These are phyloP conservation scores for Disparrhopalites patrizii DNA, from an alignment of 2,888 invertebrate species.

Conservation along the genomic window DNA sequence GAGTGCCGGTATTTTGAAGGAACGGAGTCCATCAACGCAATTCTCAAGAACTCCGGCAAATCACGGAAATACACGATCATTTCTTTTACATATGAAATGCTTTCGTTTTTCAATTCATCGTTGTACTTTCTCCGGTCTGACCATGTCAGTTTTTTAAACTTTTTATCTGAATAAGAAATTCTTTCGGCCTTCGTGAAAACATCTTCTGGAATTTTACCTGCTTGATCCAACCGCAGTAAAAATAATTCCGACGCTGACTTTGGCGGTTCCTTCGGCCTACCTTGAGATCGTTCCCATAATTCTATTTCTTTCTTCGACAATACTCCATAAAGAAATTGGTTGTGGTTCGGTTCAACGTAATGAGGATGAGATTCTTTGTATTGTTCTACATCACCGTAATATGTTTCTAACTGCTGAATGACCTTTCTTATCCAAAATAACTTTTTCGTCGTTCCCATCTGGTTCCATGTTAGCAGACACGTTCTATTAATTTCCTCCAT, in stretches of 20 bases:
- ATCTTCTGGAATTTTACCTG: conserved; percentile 6
- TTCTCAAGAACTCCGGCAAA: conserved; percentile 36
- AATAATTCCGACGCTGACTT: conserved; percentile 21
- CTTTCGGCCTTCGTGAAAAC: conserved; percentile 23
- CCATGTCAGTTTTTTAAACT: conserved; percentile 34
- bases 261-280: conserved; percentile 34
- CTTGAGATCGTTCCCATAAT: conserved; percentile 44
- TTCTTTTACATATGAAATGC: conserved; percentile 28
- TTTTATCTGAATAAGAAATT: conserved; percentile 8
- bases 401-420: conserved; percentile 28
- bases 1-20: too few species aligned
- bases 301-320: conserved; percentile 35
- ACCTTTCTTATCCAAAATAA: conserved; percentile 38
- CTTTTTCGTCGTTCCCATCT: conserved; percentile 33
- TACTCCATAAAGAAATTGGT: conserved; percentile 21
- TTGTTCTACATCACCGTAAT: conserved; percentile 27
- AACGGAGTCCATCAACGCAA: too few species aligned
- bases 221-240: conserved; percentile 27
- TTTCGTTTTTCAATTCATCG: conserved; percentile 24
- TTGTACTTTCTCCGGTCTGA: conserved; percentile 31
- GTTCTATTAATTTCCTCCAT: conserved; percentile 26
- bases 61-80: conserved; percentile 29
- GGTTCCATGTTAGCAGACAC: conserved; percentile 32
- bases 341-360: too few species aligned
- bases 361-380: conserved; percentile 36